Conservation (phyloP, 2,113 vertebrate genomes). For the Sturnus vulgaris region DNA sequence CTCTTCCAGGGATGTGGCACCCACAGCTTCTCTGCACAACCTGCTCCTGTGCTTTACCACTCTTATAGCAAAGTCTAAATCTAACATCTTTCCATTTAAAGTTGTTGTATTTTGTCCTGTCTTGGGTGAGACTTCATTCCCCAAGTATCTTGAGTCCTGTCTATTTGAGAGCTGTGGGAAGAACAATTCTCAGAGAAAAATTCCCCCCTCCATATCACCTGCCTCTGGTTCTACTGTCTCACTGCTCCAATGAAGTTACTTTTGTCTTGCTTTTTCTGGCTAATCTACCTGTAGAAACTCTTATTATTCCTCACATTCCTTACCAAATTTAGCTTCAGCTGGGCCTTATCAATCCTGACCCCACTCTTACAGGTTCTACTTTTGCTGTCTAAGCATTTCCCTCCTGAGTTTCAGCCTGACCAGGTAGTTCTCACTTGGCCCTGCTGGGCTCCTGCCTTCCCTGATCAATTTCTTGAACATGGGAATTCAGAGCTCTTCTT, state of each 20-base stretch:
- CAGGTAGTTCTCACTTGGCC: not conserved
- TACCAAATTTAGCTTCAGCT: not conserved
- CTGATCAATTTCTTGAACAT: not conserved
- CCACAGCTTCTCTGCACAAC: not conserved
- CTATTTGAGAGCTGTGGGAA: not conserved
- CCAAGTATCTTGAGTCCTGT: not conserved
- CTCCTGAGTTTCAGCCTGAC: not conserved
- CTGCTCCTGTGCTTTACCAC: not conserved
- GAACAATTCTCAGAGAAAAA: not conserved
- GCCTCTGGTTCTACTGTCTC: fast-evolving
- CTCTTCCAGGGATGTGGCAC: not conserved
- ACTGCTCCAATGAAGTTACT: not conserved
- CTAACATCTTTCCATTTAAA: not conserved
- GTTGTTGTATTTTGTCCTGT: not conserved
- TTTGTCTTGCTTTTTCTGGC: not conserved
- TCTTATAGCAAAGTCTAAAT: not conserved
- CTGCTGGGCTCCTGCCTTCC: not conserved
- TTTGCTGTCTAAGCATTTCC: not conserved
- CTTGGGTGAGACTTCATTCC: not conserved
- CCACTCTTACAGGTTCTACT: not conserved
- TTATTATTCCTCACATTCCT: not conserved
- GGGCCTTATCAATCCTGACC: not conserved
- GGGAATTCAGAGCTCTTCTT: not conserved
- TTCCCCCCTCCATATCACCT: not conserved
- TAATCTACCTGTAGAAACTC: not conserved